Evolutionary conservation across 2,797 vertebrate genomes (phyloP), one percentile per base, ranked within the genome.

Genomic region (Triplophysa bombifrons): DNA sequence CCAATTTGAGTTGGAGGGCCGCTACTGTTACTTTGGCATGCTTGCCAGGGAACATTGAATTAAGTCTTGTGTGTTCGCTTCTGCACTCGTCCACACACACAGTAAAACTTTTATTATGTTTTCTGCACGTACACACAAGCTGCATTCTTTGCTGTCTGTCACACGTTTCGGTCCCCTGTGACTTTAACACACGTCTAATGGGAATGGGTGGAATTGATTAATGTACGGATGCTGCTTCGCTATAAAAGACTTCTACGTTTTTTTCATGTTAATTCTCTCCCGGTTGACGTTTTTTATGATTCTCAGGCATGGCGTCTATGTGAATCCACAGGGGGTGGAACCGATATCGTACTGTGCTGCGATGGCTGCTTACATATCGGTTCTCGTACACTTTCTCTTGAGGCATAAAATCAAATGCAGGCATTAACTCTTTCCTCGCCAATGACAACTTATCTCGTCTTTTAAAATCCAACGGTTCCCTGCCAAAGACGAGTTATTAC

Each of bases 1-100:
- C 87, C 89, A 90, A 88, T 90, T 90, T 91, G 88, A 78, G 80
- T 83, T 77, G 61, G 83, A 74, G 70, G 19, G 88, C 76, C 69
- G 84, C 61, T 76, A 73, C 85, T 87, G 88, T 83, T 87, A 85
- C 65, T 74, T 68, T 72, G 83, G 84, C 64, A 84, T 71, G 72
- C 87, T 88, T 87, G 72, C 83, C 68, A 46, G 75, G 82, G 84
- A 88, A 82, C 82, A 85, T 76, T 82, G 85, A 89, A 88, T 88
- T 74, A 87, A 84, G 78, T 87, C 88, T 85, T 84, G 75, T 61
- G 2, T 30, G 10, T 44, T 46, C 60, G 53, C 64, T 64, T 76
- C 83, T 30, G 25, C 20, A 25, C 56, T 38, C 65, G 17, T 65
- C 22, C 30, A 11, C 30, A 13, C 61, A 61, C 20, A 77, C 41